These are phyloP conservation scores for Polia nebulosa DNA, from an alignment of 2,888 invertebrate genomes.

Conservation along the genomic window DNA sequence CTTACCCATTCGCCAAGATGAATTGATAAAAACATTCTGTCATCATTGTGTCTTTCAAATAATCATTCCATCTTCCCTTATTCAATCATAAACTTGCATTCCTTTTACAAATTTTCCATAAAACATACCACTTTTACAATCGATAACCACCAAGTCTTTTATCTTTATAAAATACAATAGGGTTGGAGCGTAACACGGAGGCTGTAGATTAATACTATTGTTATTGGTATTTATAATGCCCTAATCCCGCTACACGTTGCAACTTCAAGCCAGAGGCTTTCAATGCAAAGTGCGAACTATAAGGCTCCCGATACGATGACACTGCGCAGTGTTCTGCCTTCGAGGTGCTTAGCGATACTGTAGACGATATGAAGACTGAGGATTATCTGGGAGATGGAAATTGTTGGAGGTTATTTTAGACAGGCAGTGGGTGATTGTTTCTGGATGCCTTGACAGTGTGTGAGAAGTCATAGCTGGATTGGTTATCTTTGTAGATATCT, in stretches of 20 bases:
- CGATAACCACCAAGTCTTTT: constrained; percentile 34
- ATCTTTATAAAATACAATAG: constrained; percentile 55
- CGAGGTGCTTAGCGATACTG: constrained; percentile 44
- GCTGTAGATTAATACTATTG: constrained; percentile 52
- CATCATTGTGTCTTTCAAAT: not conserved
- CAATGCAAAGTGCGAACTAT: constrained; percentile 58
- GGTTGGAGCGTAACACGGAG: constrained; percentile 43
- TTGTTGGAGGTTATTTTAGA: constrained; percentile 21
- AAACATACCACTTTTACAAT: constrained; percentile 24
- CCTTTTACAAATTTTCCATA: constrained; percentile 8
- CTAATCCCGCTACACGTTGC: constrained; percentile 43
- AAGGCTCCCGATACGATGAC: constrained; percentile 32
- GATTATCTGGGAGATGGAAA: constrained; percentile 42
- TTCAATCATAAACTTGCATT: constrained; percentile 23
- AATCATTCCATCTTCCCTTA: not conserved
- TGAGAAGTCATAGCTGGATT: not conserved
- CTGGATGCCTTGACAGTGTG: not conserved
- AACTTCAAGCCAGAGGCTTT: constrained; percentile 47
- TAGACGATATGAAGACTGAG: constrained; percentile 32
- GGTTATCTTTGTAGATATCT: not conserved
- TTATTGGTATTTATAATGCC: constrained; percentile 57
- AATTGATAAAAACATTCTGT: not conserved
- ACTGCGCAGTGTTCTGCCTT: constrained; percentile 21
- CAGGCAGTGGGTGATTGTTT: not conserved
- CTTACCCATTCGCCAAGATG: not conserved